Evolutionary conservation across 2,113 vertebrate genomes (phyloP), one percentile per base, ranked within the genome.

Genomic region (Carettochelys insculpta): DNA sequence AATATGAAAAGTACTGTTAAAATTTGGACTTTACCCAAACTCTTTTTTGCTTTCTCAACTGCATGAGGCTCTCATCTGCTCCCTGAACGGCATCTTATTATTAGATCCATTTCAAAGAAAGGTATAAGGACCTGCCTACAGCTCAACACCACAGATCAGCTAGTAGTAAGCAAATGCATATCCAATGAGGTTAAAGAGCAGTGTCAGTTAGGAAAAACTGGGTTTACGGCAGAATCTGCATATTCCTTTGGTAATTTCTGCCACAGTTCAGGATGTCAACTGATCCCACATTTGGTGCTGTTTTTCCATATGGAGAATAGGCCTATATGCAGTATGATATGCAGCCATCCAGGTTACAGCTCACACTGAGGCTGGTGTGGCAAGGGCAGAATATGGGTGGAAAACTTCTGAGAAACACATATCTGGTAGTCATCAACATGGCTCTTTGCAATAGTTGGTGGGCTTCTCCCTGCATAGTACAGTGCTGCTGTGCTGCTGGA

Each of bases 11-110:
- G 92, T 78, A 68, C 78, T 86, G 85, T 61, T 95, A 90, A 88
- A 94, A 96, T 93, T 88, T 89, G 83, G 90, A 77, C 84, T 93
- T 92, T 82, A n/a, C 41, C 91, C 73, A 91, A 89, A 94, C 14
- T 85, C 52, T 82, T 88, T 91, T 96, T 95, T 94, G 68, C 91
- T 93, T 95, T 92, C 86, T 90, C 90, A 80, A 68, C 89, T 95
- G 78, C 68, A 38, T 95, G 94, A 90, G 50, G 94, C 94, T 82
- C 88, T 94, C 88, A 92, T 92, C 85, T 91, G 86, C 88, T 96
- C 76, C 20, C 87, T 95, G 80, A 83, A 12, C 87, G 38, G 8
- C 50, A 11, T 38, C 48, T 86, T 88, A 65, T 71, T 91, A 89
- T 24, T 71, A 41, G 27, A 73, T 20, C 38, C 9, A 43, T 73